Conservation (phyloP, 2,888 invertebrate genomes). For the Platycheirus rosarum region DNA sequence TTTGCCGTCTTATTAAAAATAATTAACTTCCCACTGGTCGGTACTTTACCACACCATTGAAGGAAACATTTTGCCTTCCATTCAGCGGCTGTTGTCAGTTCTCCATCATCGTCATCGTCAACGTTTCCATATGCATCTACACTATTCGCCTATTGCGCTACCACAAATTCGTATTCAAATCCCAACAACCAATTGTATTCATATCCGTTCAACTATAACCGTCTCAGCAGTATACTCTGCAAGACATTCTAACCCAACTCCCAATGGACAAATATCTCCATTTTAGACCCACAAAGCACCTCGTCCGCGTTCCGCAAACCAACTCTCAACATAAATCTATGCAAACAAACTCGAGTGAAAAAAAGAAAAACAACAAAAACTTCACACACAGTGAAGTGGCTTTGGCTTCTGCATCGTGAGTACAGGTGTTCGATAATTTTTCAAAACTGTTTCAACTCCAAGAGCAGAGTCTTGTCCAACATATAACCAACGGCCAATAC, state of each 20-base stretch:
- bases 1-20: conserved; percentile 69
- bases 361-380: conserved; percentile 14
- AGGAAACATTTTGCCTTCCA: conserved; percentile 2
- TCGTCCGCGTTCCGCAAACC: conserved; percentile 15
- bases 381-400: conserved; percentile 49
- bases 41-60: conserved; percentile 46
- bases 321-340: conserved; percentile 32
- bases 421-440: conserved; percentile 75
- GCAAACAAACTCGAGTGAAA: conserved; percentile 39
- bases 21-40: conserved; percentile 72
- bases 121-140: conserved; percentile 22
- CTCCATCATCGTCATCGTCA: conserved; percentile 39
- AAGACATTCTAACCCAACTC: conserved; percentile 57
- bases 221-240: conserved; percentile 7
- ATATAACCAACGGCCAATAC: conserved; percentile 22
- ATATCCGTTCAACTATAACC: conserved; percentile 18
- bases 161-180: conserved; percentile 68
- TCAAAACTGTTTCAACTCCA: conserved; percentile 63
- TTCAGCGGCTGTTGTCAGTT: conserved; percentile 23
- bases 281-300: conserved; percentile 55
- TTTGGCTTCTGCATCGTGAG: conserved; percentile 40
- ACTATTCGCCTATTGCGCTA: conserved; percentile 38
- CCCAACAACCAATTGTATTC: conserved; percentile 70
- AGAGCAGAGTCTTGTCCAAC: conserved; percentile 6
- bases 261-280: conserved; percentile 73